Evolutionary conservation across 2,888 invertebrate genomes (phyloP), one percentile per base, ranked within the genome.

Genomic region (Phrixothrix hirtus): DNA sequence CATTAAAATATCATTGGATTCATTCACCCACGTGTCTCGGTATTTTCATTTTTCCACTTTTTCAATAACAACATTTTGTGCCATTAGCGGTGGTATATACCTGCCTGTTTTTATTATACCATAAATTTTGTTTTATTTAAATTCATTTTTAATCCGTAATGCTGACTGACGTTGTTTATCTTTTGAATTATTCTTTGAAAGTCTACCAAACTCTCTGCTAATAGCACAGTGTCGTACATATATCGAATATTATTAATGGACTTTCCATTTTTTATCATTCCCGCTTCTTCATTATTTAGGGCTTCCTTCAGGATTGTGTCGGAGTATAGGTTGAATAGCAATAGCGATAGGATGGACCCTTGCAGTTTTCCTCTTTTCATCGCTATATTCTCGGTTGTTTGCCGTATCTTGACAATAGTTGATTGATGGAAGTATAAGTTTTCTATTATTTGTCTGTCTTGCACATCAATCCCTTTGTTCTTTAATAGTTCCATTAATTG

Each of bases 61-160:
- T n/a, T n/a, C n/a, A n/a, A n/a, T n/a, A n/a, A n/a, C n/a, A n/a
- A n/a, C n/a, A n/a, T n/a, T n/a, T n/a, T n/a, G n/a, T n/a, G n/a
- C n/a, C n/a, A n/a, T n/a, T n/a, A n/a, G n/a, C n/a, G n/a, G n/a
- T n/a, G n/a, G n/a, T n/a, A n/a, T n/a, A n/a, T n/a, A n/a, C n/a
- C n/a, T n/a, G n/a, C n/a, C n/a, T n/a, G n/a, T n/a, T n/a, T n/a
- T n/a, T n/a, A n/a, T n/a, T n/a, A 36, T 21, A 36, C 21, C 21
- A 17, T 15, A 36, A 36, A 36, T 17, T 36, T 36, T 16, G 10
- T 10, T 21, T 17, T 36, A 21, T 36, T 36, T 2, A n/a, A n/a
- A n/a, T n/a, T n/a, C n/a, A n/a, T n/a, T n/a, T n/a, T n/a, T n/a
- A n/a, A n/a, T n/a, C n/a, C n/a, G n/a, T n/a, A n/a, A n/a, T n/a